Evolutionary conservation across 1,140 invertebrate genomes (phyloP).

Genomic region (Antheraea pernyi): DNA sequence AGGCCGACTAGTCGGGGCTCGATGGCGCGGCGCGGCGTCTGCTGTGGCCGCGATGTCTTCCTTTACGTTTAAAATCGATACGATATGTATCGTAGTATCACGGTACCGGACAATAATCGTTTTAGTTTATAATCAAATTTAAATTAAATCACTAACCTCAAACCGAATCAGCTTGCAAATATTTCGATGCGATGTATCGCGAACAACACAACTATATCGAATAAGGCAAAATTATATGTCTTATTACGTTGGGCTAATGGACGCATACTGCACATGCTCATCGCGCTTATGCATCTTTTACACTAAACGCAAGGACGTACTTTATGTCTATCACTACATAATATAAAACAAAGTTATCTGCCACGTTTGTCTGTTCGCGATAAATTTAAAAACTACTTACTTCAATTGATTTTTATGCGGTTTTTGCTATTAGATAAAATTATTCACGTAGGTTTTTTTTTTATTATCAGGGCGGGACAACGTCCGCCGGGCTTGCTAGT

Average conservation of each 20-base stretch:
- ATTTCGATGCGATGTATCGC: constrained; percentile 32
- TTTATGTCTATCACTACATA: background rate
- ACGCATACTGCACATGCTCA: constrained; percentile 43
- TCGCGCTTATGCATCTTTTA: constrained; percentile 67
- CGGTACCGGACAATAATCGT: constrained; percentile 33
- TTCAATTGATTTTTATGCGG: no score
- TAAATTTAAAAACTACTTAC: no score
- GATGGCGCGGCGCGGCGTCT: constrained; percentile 42
- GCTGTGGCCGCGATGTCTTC: constrained; percentile 52
- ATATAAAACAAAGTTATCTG: no score
- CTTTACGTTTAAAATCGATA: constrained; percentile 66
- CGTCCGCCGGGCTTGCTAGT: no score
- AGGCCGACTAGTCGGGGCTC: constrained; percentile 42
- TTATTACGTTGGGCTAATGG: constrained; percentile 42
- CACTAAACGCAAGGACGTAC: constrained; percentile 52
- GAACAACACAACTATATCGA: constrained; percentile 24
- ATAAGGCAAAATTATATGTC: constrained; percentile 30
- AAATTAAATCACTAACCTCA: constrained; percentile 47
- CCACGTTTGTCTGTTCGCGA: no score
- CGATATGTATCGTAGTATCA: constrained; percentile 37
- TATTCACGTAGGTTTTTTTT: no score
- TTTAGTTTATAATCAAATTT: constrained; percentile 9
- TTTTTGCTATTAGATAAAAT: no score
- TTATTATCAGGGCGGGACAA: no score
- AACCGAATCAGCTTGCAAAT: constrained; percentile 63